Conservation (phyloP, 2,113 vertebrate genomes). For the Dermatemys mawii region DNA sequence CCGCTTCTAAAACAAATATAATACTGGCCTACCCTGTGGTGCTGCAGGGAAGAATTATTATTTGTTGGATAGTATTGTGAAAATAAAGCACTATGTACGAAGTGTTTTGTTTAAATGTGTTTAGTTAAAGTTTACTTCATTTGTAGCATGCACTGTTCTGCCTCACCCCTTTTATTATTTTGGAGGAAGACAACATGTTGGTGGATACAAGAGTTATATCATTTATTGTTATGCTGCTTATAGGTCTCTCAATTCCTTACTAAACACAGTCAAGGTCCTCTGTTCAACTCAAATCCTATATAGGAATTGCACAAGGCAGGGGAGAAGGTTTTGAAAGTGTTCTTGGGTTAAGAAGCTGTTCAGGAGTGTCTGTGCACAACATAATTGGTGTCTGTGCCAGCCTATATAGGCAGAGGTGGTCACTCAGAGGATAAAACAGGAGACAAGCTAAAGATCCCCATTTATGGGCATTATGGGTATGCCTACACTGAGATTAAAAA, state of each 20-base stretch:
- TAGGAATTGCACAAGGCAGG: background rate
- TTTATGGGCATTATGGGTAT: background rate
- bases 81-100: background rate
- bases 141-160: background rate
- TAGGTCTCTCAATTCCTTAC: background rate
- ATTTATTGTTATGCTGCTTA: background rate
- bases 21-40: background rate
- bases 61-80: background rate
- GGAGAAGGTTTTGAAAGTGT: background rate
- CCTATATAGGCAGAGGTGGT: background rate
- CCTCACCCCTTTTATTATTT: background rate
- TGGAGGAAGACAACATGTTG: background rate
- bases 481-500: background rate
- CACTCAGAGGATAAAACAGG: background rate
- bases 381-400: fast-evolving
- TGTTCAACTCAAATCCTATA: background rate
- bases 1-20: background rate
- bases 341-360: background rate
- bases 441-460: fast-evolving
- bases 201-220: background rate
- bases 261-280: background rate
- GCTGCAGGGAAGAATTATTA: background rate
- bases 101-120: no score
- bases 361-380: background rate
- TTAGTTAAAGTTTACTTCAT: background rate